Conservation (phyloP, 2,888 invertebrate species). For the Drosophila maculinotata region DNA sequence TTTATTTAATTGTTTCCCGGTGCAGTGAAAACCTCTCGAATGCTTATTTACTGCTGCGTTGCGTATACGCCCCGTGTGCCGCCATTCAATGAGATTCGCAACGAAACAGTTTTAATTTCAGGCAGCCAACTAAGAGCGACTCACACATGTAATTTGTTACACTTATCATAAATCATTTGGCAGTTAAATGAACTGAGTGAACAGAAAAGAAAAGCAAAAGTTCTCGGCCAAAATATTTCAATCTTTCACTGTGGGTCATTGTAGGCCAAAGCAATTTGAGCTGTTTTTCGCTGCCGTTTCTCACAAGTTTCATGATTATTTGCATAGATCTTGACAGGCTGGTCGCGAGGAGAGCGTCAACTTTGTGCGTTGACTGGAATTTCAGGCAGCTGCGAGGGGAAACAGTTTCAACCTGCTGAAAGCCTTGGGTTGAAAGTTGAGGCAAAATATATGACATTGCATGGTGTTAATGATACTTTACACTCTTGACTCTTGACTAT, state of each 20-base stretch:
- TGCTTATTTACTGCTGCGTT: constrained; percentile 22
- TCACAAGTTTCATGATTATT: constrained; percentile 59
- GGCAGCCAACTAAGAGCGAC: neutral
- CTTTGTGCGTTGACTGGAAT: constrained; percentile 17
- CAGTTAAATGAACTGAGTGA: constrained; percentile 43
- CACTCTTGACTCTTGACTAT: constrained; percentile 1
- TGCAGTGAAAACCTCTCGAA: constrained; percentile 25
- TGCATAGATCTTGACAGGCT: constrained; percentile 52
- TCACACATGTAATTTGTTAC: constrained; percentile 25
- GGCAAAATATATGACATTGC: constrained; percentile 59
- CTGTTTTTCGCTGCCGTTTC: constrained; percentile 40
- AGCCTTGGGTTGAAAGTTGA: constrained; percentile 48
- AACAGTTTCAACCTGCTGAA: constrained; percentile 42
- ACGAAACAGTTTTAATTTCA: constrained; percentile 45
- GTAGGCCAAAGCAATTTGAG: constrained; percentile 68
- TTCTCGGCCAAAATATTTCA: constrained; percentile 42
- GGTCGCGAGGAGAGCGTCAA: constrained; percentile 48
- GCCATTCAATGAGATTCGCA: constrained; percentile 29
- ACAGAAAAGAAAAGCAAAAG: constrained; percentile 67
- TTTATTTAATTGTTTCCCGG: constrained; percentile 59
- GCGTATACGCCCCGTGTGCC: constrained; percentile 15
- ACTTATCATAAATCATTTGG: constrained; percentile 64
- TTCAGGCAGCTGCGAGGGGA: neutral
- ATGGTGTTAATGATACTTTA: constrained; percentile 57
- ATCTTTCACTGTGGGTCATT: constrained; percentile 43